Conservation (phyloP, 2,797 vertebrate genomes). For the Myotis pilosus region DNA sequence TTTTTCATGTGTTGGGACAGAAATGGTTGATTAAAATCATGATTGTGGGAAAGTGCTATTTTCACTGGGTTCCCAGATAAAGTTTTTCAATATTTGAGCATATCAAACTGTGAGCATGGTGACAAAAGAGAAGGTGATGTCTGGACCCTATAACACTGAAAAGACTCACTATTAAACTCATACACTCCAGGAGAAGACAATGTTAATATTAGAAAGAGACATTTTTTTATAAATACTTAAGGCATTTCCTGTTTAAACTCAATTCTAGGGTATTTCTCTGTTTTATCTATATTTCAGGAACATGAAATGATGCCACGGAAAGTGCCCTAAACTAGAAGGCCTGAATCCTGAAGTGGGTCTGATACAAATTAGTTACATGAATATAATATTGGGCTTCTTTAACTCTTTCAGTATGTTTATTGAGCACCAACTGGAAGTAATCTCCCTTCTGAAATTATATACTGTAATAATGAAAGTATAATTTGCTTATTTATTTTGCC, state of each 20-base stretch:
- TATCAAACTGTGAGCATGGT: not conserved
- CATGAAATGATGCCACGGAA: not conserved
- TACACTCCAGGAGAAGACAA: not conserved
- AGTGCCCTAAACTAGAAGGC: not conserved
- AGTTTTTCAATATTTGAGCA: not conserved
- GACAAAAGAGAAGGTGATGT: not conserved
- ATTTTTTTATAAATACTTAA: not conserved
- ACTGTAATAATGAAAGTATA: not conserved
- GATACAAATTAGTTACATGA: not conserved
- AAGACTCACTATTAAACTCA: not conserved
- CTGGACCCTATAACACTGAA: not conserved
- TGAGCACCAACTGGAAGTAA: not conserved
- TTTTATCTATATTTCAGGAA: constrained; percentile 23
- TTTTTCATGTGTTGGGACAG: not conserved
- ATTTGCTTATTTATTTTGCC: not conserved
- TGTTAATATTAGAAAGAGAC: not conserved
- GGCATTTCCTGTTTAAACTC: not conserved
- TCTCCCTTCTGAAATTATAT: not conserved
- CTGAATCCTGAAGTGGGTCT: not conserved
- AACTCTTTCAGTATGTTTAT: not conserved
- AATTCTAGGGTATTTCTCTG: not conserved
- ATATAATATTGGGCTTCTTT: not conserved
- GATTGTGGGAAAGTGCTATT: not conserved
- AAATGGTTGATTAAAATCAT: not conserved
- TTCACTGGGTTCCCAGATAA: not conserved